Base-by-base conservation (phyloP, 2,113 vertebrate species). In the Grallaria varia region DNA sequence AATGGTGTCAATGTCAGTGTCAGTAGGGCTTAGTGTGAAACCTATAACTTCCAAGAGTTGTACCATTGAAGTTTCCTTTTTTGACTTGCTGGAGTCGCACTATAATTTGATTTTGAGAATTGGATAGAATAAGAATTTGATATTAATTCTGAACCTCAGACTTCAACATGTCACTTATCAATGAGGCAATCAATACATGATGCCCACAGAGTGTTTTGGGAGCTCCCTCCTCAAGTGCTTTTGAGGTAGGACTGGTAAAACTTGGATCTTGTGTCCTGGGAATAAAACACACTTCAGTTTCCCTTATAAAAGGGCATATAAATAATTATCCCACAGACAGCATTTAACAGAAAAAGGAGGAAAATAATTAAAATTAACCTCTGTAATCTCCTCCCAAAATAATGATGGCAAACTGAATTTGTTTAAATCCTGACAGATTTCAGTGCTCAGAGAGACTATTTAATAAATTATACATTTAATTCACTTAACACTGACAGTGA, bases 401-500 rank as follows among this genome's bases (percentile, higher is more conserved):
- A 87, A 69, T 21, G 33, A 81, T 58, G 71, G 47, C n/a, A 77
- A 90, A 88, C 8, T 44, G 45, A 80, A 67, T 66, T 39, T 42
- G 23, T 91, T 81, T 88, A 84, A 91, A 68, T 84, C 87, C 58
- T 95, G 58, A 76, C 52, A 87, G 59, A 37, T 45, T 59, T 63
- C 22, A 73, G 17, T 91, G 19, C 64, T 96, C 14, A 56, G 28
- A 90, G 77, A 93, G 16, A 82, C 33, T 27, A 37, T 95, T 96
- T 93, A 73, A 73, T 95, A 95, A 96, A 81, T 89, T 92, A 91
- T 78, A 23, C 11, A 88, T 93, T 90, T 58, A 96, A 92, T 95
- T 96, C 33, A 75, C 19, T 90, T 89, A 96, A 58, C 64, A 62
- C 5, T 92, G 28, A 86, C 79, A 91, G 14, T 49, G 39, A 94